Evolutionary conservation across 1,140 invertebrate genomes (phyloP).

Genomic region (Neodiprion virginianus): DNA sequence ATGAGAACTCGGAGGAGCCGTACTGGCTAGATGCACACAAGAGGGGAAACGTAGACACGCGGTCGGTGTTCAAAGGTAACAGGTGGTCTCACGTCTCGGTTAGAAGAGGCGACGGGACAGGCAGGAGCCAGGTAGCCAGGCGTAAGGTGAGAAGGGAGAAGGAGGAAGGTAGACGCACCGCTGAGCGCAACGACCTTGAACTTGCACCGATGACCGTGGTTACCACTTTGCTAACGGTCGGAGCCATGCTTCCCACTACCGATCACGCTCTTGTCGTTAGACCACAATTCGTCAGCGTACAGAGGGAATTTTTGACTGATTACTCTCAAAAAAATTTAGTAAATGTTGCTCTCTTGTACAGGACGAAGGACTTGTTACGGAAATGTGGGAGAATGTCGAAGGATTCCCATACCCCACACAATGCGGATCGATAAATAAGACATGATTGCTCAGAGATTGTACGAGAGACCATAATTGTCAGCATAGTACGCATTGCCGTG

Average conservation of each 20-base stretch:
- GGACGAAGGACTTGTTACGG: no score
- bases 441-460: no score
- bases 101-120: slow-evolving; percentile 25
- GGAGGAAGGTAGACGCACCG: slow-evolving; percentile 27
- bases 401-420: no score
- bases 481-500: no score
- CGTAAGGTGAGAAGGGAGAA: neutral
- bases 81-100: slow-evolving; percentile 6
- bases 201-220: slow-evolving; percentile 36
- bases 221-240: neutral
- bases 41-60: slow-evolving; percentile 7
- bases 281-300: neutral
- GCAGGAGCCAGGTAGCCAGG: slow-evolving; percentile 6
- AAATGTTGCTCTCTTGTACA: no score
- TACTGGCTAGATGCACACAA: slow-evolving; percentile 16
- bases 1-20: no score
- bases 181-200: slow-evolving; percentile 52
- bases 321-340: neutral
- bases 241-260: neutral
- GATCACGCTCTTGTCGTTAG: neutral
- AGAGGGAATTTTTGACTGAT: neutral
- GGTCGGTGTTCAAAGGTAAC: slow-evolving; percentile 7
- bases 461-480: no score
- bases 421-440: no score
- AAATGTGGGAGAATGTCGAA: no score